Evolutionary conservation across 2,113 vertebrate species (phyloP).

Genomic region (Anguilla japonica): DNA sequence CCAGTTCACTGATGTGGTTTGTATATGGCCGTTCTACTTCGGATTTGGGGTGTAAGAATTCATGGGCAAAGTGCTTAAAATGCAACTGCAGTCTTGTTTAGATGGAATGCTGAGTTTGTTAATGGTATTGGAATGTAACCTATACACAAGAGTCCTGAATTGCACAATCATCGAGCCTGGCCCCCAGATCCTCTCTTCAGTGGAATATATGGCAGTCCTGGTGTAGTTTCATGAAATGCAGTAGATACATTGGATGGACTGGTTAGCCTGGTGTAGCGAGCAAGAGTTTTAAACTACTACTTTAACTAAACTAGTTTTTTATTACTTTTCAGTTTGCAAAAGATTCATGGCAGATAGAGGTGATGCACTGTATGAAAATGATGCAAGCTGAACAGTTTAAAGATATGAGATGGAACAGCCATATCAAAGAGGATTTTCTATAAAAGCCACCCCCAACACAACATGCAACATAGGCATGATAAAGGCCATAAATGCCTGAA

Average conservation of each 20-base stretch:
- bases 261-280: no score
- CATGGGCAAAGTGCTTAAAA: not conserved
- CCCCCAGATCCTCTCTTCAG: not conserved
- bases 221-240: not conserved
- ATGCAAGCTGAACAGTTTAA: no score
- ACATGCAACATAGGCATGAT: slow-evolving; percentile 45
- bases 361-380: no score
- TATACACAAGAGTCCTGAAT: not conserved
- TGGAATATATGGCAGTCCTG: not conserved
- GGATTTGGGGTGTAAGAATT: slow-evolving; percentile 28
- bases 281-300: no score
- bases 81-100: not conserved
- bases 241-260: not conserved
- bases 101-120: not conserved
- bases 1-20: no score
- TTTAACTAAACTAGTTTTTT: not conserved
- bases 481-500: slow-evolving; percentile 54
- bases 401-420: not conserved
- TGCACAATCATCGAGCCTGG: not conserved
- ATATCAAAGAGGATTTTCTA: slow-evolving; percentile 17
- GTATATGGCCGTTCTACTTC: not conserved
- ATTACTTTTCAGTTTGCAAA: not conserved
- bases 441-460: slow-evolving; percentile 39
- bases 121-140: not conserved
- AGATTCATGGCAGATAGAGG: no score